phyloP scores from a whole-genome alignment of 1,140 invertebrate species.

The Hyphantria cunea region DNA sequence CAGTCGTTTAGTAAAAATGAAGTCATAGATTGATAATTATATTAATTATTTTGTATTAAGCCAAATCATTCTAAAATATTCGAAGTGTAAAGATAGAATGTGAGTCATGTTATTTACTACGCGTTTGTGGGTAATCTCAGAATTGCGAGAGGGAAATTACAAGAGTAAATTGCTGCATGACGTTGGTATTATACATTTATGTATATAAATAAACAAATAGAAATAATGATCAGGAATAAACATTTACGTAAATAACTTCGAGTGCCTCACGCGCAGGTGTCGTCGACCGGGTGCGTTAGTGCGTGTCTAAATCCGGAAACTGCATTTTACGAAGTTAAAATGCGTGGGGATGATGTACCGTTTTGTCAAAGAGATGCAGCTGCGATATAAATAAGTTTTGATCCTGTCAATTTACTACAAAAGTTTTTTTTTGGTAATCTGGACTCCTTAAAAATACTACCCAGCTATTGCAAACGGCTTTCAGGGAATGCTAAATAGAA shows the following conservation, averaged over 20 bases:
- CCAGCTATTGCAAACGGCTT: no score
- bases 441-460: no score
- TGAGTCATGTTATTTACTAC: no score
- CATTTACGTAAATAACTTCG: constrained; percentile 18
- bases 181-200: neutral
- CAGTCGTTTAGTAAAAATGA: no score
- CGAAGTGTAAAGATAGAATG: neutral
- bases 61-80: neutral
- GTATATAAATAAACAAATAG: no score
- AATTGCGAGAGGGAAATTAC: neutral
- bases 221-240: constrained; percentile 5
- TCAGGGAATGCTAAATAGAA: no score
- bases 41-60: no score
- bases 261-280: constrained; percentile 36
- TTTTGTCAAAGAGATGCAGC: constrained; percentile 9
- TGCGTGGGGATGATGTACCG: constrained; percentile 23
- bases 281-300: constrained; percentile 11
- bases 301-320: constrained; percentile 57
- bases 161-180: neutral
- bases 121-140: neutral
- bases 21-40: no score
- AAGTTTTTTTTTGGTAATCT: no score
- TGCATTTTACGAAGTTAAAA: constrained; percentile 48
- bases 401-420: no score
- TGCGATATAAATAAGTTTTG: neutral